Evolutionary conservation across 92 coral and sea anemone genomes (phyloP), one percentile per base, ranked within the genome.

Genomic region (Paramuricea clavata): DNA sequence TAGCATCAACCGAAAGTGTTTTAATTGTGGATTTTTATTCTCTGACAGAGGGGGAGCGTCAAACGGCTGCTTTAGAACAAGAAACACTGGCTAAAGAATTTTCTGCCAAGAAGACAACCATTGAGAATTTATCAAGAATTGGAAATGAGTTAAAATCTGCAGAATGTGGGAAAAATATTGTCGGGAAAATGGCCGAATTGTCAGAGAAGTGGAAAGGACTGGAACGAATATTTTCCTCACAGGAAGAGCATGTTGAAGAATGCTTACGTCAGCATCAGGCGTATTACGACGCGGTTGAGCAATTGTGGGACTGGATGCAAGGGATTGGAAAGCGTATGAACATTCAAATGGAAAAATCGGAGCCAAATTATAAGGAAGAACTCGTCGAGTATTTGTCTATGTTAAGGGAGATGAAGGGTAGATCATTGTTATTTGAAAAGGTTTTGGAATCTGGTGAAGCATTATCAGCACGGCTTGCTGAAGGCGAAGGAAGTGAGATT

Each of bases 291-390:
- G 88, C 91, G 49, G 93, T 97, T 23, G 99, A 97, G 83, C 89
- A 92, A 34, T 89, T 95, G 62, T 97, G 95, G 78, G 81, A 83
- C 22, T 97, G 99, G 98, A 91, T 97, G 94, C 99, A 92, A 64
- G 93, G 91, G 25, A 89, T 94, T 17, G 97, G 98, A 13, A 91
- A 85, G 33, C 74, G 88, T 30, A 83, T 97, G 0, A 92, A 94
- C 15, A 12, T 82, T 13, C 91, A 88, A 32, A 93, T 81, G 7
- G 90, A 90, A 9, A 83, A 81, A 42, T 60, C 84, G 3, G 41
- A 75, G 75, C 81, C 81, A 0, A 91, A 86, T 54, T 78, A 87
- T 12, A 36, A 71, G 43, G 87, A 80, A 22, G 98, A 94, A 69
- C 91, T 94, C 21, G 60, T 33, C n/a, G 91, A 77, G 73, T 98